phyloP scores from a whole-genome alignment of 2,113 vertebrate species.

The Mobula hypostoma region DNA sequence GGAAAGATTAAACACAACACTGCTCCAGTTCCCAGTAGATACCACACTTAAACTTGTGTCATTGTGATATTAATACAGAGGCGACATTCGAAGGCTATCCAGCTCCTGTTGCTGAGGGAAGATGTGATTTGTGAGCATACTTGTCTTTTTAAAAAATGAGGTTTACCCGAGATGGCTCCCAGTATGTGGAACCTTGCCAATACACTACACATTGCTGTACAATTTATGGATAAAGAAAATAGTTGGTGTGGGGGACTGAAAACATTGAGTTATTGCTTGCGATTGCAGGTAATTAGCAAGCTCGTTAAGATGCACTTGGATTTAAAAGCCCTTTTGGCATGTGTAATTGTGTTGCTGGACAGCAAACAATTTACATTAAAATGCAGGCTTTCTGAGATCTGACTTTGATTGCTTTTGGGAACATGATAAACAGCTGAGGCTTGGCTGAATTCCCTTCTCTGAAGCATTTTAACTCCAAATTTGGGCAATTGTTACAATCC shows the following conservation, averaged over 20 bases:
- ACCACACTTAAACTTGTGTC: background rate
- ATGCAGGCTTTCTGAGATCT: background rate
- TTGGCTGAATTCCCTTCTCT: background rate
- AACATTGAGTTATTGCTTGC: background rate
- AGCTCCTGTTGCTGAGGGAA: background rate
- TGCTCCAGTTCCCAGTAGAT: background rate
- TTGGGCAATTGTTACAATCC: conserved; percentile 13
- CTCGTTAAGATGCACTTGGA: background rate
- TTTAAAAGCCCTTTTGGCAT: background rate
- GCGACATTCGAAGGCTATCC: background rate
- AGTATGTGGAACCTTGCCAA: background rate
- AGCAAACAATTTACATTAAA: background rate
- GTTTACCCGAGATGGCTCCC: background rate
- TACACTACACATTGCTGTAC: background rate
- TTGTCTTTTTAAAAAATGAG: background rate
- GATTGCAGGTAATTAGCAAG: background rate
- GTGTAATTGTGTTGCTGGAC: background rate
- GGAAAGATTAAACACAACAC: background rate
- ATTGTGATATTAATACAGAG: background rate
- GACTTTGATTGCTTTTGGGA: background rate
- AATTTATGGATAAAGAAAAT: background rate
- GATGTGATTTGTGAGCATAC: background rate
- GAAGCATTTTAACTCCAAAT: conserved; percentile 22
- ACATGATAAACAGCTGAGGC: background rate
- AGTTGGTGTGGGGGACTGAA: background rate